Evolutionary conservation across 2,888 invertebrate species (phyloP).

Genomic region (Sepiola atlantica): DNA sequence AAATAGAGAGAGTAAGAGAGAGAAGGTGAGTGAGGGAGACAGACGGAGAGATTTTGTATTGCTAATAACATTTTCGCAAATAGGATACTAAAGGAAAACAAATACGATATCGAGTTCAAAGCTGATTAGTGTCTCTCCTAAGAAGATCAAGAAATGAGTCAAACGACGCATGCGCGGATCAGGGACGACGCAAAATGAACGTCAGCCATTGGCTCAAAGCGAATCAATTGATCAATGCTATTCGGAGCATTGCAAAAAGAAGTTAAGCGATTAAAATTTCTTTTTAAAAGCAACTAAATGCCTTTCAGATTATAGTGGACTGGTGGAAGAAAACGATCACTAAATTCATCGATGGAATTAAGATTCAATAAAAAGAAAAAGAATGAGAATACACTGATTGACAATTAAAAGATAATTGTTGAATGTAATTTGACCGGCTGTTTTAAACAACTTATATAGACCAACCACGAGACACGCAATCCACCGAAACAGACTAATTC

Average conservation of each 20-base stretch:
- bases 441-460: too few relatives aligned
- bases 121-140: background rate
- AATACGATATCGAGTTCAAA: background rate
- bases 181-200: background rate
- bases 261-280: too few relatives aligned
- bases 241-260: background rate
- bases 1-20: background rate
- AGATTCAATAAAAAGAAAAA: too few relatives aligned
- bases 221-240: background rate
- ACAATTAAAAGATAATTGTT: too few relatives aligned
- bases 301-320: background rate
- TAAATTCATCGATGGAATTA: too few relatives aligned
- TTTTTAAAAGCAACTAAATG: background rate
- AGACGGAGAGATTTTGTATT: background rate
- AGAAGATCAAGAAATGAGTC: constrained; percentile 9
- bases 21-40: background rate
- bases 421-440: too few relatives aligned
- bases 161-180: background rate
- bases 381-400: too few relatives aligned
- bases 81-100: background rate
- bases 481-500: too few relatives aligned
- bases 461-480: too few relatives aligned
- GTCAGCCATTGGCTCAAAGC: background rate
- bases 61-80: background rate
- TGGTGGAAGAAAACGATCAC: background rate